Percentiles rank a stretch among this genome's conserved stretches.
phyloP scores from a whole-genome alignment of 1,140 invertebrate genomes.

The Stenopsyche tienmushanensis region DNA sequence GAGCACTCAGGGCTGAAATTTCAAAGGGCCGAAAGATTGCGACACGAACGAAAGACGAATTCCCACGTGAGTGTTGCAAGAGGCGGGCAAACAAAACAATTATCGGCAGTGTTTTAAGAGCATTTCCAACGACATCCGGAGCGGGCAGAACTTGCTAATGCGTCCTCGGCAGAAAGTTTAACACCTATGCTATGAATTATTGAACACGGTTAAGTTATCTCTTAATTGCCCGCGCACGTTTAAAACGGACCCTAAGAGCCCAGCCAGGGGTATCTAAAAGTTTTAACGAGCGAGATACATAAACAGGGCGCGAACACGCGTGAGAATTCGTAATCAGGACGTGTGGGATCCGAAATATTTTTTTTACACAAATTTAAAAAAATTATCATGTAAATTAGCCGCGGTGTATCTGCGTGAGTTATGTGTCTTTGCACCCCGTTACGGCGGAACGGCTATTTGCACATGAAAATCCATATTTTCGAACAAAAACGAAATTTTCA shows the following conservation, averaged over 20 bases:
- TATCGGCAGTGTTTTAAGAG: no score
- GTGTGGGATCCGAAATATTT: no score
- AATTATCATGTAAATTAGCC: no score
- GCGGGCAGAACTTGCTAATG: background rate
- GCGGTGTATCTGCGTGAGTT: no score
- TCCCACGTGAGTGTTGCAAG: no score
- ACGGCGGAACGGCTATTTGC: no score
- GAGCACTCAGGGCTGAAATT: no score
- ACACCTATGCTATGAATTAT: constrained; percentile 21
- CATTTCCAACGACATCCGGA: no score
- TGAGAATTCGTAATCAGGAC: background rate
- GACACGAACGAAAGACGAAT: background rate
- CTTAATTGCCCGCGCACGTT: constrained; percentile 22
- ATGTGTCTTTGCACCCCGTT: no score
- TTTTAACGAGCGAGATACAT: background rate
- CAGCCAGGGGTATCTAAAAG: background rate
- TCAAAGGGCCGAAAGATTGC: background rate
- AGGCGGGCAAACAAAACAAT: background rate
- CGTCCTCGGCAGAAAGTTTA: background rate
- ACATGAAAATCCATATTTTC: no score
- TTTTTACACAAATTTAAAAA: no score
- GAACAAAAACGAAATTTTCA: no score
- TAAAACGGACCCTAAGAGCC: background rate
- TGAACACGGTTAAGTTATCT: constrained; percentile 16
- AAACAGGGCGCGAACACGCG: background rate